Conservation (phyloP, 2,888 invertebrate species). For the Merodon equestris region DNA sequence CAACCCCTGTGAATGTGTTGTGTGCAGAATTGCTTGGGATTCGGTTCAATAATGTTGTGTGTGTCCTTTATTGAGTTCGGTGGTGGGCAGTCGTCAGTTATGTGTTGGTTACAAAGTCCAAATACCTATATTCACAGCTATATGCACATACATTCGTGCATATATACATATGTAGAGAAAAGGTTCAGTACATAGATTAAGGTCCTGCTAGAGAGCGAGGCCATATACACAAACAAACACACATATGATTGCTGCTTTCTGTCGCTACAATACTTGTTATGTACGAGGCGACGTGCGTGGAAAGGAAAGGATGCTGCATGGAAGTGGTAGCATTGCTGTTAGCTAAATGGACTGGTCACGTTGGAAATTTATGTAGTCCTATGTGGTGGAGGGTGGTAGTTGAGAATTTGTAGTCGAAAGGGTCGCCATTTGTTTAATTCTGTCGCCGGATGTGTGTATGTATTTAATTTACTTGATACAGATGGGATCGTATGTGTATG, state of each 20-base stretch:
- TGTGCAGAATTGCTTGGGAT: slow-evolving; percentile 60
- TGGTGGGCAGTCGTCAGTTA: slow-evolving; percentile 68
- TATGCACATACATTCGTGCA: slow-evolving; percentile 10
- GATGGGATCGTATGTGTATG: slow-evolving; percentile 10
- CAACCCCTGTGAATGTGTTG: slow-evolving; percentile 65
- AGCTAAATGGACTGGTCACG: slow-evolving; percentile 66
- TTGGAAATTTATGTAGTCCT: slow-evolving; percentile 59
- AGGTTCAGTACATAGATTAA: slow-evolving; percentile 19
- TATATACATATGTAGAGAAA: slow-evolving; percentile 25
- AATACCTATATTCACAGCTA: slow-evolving; percentile 24
- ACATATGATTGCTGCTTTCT: slow-evolving; percentile 20
- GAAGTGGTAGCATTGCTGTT: slow-evolving; percentile 29
- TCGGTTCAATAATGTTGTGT: slow-evolving; percentile 68
- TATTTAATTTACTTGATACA: slow-evolving; percentile 30
- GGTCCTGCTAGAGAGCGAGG: slow-evolving; percentile 38
- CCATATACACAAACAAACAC: not conserved
- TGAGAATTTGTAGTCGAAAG: not conserved
- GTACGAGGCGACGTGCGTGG: slow-evolving; percentile 63
- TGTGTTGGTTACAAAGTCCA: slow-evolving; percentile 64
- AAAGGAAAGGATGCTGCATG: slow-evolving; percentile 55
- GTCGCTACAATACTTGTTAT: slow-evolving; percentile 1
- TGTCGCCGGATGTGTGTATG: slow-evolving; percentile 19
- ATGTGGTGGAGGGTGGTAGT: slow-evolving; percentile 51
- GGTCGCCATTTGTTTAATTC: slow-evolving; percentile 28
- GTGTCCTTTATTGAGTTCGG: slow-evolving; percentile 69